Evolutionary conservation across 1,140 invertebrate species (phyloP).

Genomic region (Lepeophtheirus salmonis): DNA sequence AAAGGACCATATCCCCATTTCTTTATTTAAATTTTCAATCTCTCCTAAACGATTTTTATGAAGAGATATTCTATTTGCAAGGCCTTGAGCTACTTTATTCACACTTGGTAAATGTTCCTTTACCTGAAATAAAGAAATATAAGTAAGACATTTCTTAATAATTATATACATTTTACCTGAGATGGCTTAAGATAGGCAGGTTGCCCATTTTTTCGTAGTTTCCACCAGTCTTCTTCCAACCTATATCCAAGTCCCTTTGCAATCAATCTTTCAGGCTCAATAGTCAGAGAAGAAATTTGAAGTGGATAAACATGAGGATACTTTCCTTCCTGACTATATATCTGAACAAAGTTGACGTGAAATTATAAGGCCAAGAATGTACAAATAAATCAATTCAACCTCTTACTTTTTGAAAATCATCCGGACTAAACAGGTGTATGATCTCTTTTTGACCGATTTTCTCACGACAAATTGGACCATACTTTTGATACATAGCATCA

Average conservation of each 20-base stretch:
- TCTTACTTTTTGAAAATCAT: conserved; percentile 29
- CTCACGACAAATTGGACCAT: conserved; percentile 25
- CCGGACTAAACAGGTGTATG: conserved; percentile 33
- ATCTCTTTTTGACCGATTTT: conserved; percentile 23
- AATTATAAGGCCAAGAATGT: too few relatives aligned
- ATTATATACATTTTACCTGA: not conserved
- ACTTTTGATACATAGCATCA: conserved; percentile 22
- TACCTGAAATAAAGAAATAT: conserved; percentile 4
- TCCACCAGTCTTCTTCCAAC: conserved; percentile 30
- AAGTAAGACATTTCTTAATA: not conserved
- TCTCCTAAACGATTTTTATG: conserved; percentile 22
- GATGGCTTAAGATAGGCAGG: not conserved
- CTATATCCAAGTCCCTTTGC: conserved; percentile 36
- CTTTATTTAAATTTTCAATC: conserved; percentile 24
- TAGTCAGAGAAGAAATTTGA: conserved; percentile 32
- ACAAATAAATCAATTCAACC: too few relatives aligned
- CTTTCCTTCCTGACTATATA: conserved; percentile 27
- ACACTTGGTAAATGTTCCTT: conserved; percentile 22
- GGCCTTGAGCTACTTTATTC: conserved; percentile 22
- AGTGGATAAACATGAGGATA: conserved; percentile 32
- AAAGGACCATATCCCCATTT: conserved; percentile 28
- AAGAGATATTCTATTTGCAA: conserved; percentile 24
- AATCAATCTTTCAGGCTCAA: conserved; percentile 30
- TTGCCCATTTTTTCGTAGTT: conserved; percentile 24
- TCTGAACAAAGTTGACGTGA: too few relatives aligned